Evolutionary conservation across 2,797 vertebrate genomes (phyloP).

Genomic region (Sphenopsis melanotis): DNA sequence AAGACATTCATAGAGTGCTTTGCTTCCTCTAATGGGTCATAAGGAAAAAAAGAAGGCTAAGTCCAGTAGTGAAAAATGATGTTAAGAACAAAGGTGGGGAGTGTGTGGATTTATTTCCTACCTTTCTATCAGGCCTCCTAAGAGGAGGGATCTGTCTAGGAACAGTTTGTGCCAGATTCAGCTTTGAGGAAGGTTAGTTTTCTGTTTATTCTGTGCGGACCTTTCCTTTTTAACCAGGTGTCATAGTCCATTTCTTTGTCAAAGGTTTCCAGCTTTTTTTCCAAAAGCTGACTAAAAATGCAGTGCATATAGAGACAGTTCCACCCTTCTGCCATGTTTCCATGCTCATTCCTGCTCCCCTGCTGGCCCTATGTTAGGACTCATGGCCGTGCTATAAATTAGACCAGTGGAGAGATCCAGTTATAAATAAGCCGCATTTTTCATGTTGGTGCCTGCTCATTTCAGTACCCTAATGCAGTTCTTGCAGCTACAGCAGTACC

Average conservation of each 20-base stretch:
- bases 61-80: not conserved
- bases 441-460: not conserved
- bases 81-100: not conserved
- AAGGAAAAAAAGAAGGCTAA: not conserved
- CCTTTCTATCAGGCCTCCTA: not conserved
- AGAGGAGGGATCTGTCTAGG: not conserved
- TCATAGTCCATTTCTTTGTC: not conserved
- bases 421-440: not conserved
- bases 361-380: fast-evolving
- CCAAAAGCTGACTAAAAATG: not conserved
- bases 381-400: not conserved
- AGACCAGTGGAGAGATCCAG: not conserved
- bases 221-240: not conserved
- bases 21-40: not conserved
- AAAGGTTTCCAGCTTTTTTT: not conserved
- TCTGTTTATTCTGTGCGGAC: not conserved
- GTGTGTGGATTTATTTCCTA: not conserved
- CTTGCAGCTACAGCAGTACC: not conserved
- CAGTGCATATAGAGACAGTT: not conserved
- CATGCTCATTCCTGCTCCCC: not conserved
- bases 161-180: not conserved
- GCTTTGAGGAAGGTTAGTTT: not conserved
- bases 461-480: not conserved
- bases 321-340: not conserved
- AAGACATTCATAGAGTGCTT: not conserved